Percentiles rank a stretch among this genome's conserved stretches.
Conservation (phyloP, 2,113 vertebrate genomes). For the Chaenocephalus aceratus region DNA sequence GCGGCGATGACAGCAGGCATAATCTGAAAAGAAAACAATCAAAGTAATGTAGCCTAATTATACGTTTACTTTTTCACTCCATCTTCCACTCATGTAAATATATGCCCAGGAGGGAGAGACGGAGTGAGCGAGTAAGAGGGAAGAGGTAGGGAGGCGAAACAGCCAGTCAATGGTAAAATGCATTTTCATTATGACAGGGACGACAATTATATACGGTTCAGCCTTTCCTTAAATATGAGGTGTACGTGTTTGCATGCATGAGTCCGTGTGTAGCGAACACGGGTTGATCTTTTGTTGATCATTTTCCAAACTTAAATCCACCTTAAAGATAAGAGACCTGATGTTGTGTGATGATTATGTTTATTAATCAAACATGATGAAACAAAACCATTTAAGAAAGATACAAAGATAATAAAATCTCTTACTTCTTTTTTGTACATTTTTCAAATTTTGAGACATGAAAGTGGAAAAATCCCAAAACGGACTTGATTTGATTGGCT, state of each 20-base stretch:
- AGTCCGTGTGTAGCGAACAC: neutral
- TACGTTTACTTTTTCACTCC: slow-evolving; percentile 87
- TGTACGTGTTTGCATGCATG: slow-evolving; percentile 46
- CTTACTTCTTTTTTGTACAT: neutral
- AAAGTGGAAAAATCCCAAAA: neutral
- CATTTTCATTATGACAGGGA: slow-evolving; percentile 50
- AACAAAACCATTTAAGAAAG: too few species aligned
- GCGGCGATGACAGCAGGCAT: slow-evolving; percentile 84
- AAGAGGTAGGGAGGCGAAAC: slow-evolving; percentile 41
- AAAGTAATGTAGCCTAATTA: slow-evolving; percentile 89
- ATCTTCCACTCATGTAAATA: slow-evolving; percentile 85
- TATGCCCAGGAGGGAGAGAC: slow-evolving; percentile 74
- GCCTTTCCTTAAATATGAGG: slow-evolving; percentile 48
- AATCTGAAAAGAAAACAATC: slow-evolving; percentile 89
- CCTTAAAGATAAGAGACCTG: too few species aligned
- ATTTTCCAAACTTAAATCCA: neutral
- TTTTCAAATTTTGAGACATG: neutral
- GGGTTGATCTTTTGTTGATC: neutral
- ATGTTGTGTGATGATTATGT: too few species aligned
- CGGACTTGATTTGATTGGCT: neutral
- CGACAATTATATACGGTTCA: slow-evolving; percentile 69
- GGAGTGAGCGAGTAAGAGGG: slow-evolving; percentile 17
- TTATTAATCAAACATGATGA: too few species aligned
- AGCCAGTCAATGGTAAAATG: slow-evolving; percentile 61
- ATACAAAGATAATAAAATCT: too few species aligned